Percentiles rank a stretch among this genome's conserved stretches.
These are phyloP conservation scores for Momotus momota DNA, from an alignment of 2,797 vertebrate species.

Conservation along the genomic window DNA sequence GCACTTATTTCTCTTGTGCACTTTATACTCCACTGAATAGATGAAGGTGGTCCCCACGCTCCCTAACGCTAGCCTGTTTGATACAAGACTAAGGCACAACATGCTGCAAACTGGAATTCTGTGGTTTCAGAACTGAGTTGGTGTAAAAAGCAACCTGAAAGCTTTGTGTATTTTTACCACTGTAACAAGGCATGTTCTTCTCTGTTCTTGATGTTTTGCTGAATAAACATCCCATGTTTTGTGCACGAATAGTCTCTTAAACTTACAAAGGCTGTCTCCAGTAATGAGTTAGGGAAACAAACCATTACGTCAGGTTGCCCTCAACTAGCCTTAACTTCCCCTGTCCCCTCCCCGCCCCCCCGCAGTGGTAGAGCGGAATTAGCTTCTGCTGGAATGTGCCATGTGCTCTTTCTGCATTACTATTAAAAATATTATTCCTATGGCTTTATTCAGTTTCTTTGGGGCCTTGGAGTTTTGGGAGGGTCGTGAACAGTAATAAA, in stretches of 20 bases:
- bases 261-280: conserved; percentile 47
- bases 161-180: conserved; percentile 51
- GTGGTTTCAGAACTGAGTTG: neutral
- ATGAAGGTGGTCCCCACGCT: neutral
- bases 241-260: conserved; percentile 52
- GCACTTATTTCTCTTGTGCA: conserved; percentile 54
- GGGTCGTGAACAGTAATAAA: neutral
- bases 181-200: conserved; percentile 65
- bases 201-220: conserved; percentile 65
- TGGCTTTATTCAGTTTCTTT: conserved; percentile 56
- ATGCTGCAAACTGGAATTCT: neutral
- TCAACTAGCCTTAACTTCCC: conserved; percentile 74
- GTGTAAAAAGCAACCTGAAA: conserved; percentile 36
- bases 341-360: no score
- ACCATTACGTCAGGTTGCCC: conserved; percentile 41
- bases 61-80: neutral
- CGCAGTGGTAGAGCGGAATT: conserved; percentile 25
- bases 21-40: conserved; percentile 1
- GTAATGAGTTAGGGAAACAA: neutral
- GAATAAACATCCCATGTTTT: conserved; percentile 57
- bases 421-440: conserved; percentile 77
- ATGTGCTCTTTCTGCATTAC: conserved; percentile 75
- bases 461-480: neutral
- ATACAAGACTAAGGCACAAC: neutral
- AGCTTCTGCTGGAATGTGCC: conserved; percentile 73